Conservation (phyloP, 2,797 vertebrate genomes). For the Austrolebias charrua region DNA sequence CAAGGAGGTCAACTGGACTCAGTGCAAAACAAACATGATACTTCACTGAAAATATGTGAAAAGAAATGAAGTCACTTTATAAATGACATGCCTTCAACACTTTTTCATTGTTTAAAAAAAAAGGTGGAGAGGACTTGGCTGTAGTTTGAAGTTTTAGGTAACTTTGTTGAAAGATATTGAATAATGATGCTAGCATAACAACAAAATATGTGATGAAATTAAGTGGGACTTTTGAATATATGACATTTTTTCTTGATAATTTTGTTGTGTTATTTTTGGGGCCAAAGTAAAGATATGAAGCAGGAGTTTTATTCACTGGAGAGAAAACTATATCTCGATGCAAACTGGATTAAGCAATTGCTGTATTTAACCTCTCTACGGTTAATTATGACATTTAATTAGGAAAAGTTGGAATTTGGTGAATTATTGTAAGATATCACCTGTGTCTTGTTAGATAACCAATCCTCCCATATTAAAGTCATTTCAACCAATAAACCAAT, state of each 20-base stretch:
- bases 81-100: conserved; percentile 6
- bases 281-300: background rate
- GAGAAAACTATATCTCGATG: too few species aligned
- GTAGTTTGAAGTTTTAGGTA: background rate
- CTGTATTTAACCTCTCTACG: too few species aligned
- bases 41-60: conserved; percentile 8
- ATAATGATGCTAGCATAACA: too few species aligned
- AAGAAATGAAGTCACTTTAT: conserved; percentile 16
- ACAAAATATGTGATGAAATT: conserved; percentile 17
- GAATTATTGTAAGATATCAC: too few species aligned
- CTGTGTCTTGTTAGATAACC: background rate
- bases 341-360: too few species aligned
- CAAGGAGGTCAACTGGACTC: conserved; percentile 8
- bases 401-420: too few species aligned
- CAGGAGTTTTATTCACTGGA: too few species aligned
- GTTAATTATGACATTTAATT: too few species aligned
- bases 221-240: conserved; percentile 27
- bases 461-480: background rate
- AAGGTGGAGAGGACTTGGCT: conserved; percentile 30
- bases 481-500: background rate
- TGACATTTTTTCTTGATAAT: conserved; percentile 14
- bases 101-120: too few species aligned
- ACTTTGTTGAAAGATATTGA: conserved; percentile 6
- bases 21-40: conserved; percentile 20
- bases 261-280: conserved; percentile 45